Conservation (phyloP, 2,113 vertebrate species). For the Asarcornis scutulata region DNA sequence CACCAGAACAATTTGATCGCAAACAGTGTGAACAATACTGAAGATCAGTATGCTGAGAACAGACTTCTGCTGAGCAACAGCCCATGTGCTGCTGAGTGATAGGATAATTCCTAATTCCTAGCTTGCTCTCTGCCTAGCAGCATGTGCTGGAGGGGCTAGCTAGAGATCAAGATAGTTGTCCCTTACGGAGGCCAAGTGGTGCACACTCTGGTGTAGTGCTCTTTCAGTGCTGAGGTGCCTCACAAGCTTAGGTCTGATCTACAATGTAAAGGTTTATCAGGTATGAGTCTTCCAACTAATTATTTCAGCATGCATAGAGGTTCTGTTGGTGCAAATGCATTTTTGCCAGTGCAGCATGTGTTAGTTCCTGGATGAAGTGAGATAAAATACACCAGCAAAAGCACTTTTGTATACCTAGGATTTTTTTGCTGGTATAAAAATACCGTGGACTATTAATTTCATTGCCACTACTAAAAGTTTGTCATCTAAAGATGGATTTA, state of each 20-base stretch:
- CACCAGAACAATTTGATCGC: background rate
- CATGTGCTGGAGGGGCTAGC: accelerated
- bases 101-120: background rate
- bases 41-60: background rate
- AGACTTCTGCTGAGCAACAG: slow-evolving; percentile 16
- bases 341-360: background rate
- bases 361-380: background rate
- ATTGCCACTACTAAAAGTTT: background rate
- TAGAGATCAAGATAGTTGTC: background rate
- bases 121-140: background rate
- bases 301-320: accelerated
- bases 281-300: background rate
- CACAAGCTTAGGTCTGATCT: background rate
- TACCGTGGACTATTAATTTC: background rate
- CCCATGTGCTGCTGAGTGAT: background rate
- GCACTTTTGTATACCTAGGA: background rate
- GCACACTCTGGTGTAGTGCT: accelerated
- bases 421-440: background rate
- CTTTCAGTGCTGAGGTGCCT: background rate
- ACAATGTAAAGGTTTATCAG: background rate
- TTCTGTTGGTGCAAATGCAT: background rate
- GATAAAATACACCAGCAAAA: background rate
- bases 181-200: accelerated
- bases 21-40: background rate
- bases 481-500: background rate